These are phyloP conservation scores for Grapholita molesta DNA, from an alignment of 1,140 invertebrate species.

Conservation along the genomic window DNA sequence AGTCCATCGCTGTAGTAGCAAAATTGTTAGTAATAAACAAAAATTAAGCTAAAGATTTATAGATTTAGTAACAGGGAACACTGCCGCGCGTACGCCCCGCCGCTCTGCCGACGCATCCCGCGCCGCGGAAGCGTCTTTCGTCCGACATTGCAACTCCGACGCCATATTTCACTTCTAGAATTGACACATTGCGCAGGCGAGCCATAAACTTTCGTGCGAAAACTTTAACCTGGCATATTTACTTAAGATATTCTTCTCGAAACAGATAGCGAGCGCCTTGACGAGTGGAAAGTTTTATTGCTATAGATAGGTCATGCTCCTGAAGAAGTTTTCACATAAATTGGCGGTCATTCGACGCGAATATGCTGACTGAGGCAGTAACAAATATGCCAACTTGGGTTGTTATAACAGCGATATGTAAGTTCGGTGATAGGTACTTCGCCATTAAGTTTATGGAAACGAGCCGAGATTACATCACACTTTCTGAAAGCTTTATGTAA, in stretches of 20 bases:
- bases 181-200: constrained; percentile 67
- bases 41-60: too few relatives aligned
- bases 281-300: constrained; percentile 72
- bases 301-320: constrained; percentile 71
- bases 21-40: too few relatives aligned
- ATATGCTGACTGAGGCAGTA: constrained; percentile 76
- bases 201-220: constrained; percentile 67
- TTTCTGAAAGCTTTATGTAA: constrained; percentile 74
- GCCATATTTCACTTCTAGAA: constrained; percentile 72
- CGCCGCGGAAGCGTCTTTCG: constrained; percentile 53
- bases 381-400: constrained; percentile 77
- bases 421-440: constrained; percentile 72
- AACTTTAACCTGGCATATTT: constrained; percentile 75
- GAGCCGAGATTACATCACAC: constrained; percentile 73
- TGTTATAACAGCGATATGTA: constrained; percentile 76
- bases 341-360: constrained; percentile 76
- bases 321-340: constrained; percentile 76
- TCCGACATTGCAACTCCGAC: constrained; percentile 46
- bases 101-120: constrained; percentile 15
- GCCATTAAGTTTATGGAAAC: constrained; percentile 77
- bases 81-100: not conserved
- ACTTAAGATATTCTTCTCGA: constrained; percentile 63
- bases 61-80: not conserved
- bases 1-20: not conserved
- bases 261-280: constrained; percentile 63